phyloP scores from a whole-genome alignment of 2,888 invertebrate genomes.

The Villa cingulata region DNA sequence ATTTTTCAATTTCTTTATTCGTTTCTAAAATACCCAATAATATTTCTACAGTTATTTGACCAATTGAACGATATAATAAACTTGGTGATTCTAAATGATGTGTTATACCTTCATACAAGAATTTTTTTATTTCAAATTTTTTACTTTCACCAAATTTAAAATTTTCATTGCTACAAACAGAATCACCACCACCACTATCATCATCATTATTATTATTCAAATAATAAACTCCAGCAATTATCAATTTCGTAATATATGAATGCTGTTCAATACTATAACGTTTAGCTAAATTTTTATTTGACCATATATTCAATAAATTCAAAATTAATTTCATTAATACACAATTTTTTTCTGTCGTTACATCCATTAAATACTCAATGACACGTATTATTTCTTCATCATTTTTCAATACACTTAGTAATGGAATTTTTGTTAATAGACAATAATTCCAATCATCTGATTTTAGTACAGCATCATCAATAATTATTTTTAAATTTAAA shows the following conservation, averaged over 20 bases:
- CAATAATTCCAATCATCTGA: conserved; percentile 53
- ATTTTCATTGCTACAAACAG: too few species aligned
- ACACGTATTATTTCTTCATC: conserved; percentile 45
- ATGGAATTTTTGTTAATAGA: conserved; percentile 46
- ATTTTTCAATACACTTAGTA: conserved; percentile 39
- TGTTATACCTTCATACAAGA: conserved; percentile 50
- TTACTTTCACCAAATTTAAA: conserved; percentile 19
- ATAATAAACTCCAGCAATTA: conserved; percentile 45
- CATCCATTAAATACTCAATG: conserved; percentile 43
- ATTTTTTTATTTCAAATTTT: conserved; percentile 22
- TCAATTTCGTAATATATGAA: conserved; percentile 51
- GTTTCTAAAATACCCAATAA: conserved; percentile 40
- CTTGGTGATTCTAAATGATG: conserved; percentile 54
- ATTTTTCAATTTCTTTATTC: conserved; percentile 37
- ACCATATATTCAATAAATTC: conserved; percentile 52
- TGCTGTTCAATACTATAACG: conserved; percentile 56
- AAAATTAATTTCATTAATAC: conserved; percentile 37
- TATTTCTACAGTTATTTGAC: conserved; percentile 62
- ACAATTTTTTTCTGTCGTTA: conserved; percentile 19
- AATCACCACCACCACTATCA: too few species aligned
- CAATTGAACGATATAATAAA: conserved; percentile 46
- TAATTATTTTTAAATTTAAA: conserved; percentile 31
- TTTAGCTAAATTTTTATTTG: conserved; percentile 46
- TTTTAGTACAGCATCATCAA: conserved; percentile 37
- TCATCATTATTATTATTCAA: conserved; percentile 21